Percentiles rank a stretch among this genome's conserved stretches.
Evolutionary conservation across 2,797 vertebrate genomes (phyloP).

Genomic region (Microhierax caerulescens): DNA sequence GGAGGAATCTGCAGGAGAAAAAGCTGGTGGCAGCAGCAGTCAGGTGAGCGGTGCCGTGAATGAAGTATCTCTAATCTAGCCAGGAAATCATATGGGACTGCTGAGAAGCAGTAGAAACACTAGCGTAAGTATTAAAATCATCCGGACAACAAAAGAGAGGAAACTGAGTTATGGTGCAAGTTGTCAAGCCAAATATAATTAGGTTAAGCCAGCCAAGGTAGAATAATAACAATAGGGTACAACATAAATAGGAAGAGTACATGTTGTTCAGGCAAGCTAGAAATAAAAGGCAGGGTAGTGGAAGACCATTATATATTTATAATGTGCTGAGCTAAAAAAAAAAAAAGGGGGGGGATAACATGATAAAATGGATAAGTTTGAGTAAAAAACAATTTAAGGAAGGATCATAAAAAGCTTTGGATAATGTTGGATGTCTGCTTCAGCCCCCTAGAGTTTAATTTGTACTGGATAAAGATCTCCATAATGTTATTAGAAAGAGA

Average conservation of each 20-base stretch:
- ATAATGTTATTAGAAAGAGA: conserved; percentile 43
- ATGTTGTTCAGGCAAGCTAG: neutral
- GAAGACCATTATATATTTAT: neutral
- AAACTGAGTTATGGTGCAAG: neutral
- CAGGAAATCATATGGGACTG: neutral
- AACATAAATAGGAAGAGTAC: neutral
- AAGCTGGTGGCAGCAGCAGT: neutral
- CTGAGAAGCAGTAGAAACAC: neutral
- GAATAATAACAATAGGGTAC: neutral
- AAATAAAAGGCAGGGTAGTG: neutral
- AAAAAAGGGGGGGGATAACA: neutral
- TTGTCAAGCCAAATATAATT: neutral
- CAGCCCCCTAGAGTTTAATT: conserved; percentile 51
- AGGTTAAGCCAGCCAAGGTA: neutral
- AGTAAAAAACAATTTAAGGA: neutral
- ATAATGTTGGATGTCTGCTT: neutral
- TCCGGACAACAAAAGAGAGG: neutral
- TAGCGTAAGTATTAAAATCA: neutral
- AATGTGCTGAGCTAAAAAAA: neutral
- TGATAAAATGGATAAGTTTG: neutral
- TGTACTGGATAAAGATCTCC: neutral
- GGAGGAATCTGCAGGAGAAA: neutral
- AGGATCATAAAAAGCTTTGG: neutral
- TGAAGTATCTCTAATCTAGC: neutral
- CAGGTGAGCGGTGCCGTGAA: neutral